Evolutionary conservation across 1,140 invertebrate species (phyloP).

Genomic region (Metaphire vulgaris): DNA sequence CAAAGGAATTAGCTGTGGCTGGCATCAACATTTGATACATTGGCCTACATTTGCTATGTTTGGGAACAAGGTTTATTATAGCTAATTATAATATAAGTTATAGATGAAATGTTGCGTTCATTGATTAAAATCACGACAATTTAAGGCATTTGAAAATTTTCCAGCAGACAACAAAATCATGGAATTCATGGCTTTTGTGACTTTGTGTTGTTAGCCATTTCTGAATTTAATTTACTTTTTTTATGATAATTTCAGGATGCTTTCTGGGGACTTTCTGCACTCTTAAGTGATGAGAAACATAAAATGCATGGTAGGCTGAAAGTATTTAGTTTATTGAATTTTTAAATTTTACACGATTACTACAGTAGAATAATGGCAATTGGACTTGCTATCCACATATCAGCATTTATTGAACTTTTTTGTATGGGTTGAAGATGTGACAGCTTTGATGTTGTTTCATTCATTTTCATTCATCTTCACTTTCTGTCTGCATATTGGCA

Average conservation of each 20-base stretch:
- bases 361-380: not conserved
- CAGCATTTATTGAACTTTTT: not conserved
- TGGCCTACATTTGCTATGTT: too few species aligned
- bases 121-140: not conserved
- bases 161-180: too few species aligned
- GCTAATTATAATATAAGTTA: not conserved
- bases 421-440: not conserved
- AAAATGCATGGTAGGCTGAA: slow-evolving; percentile 80
- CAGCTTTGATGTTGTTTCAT: not conserved
- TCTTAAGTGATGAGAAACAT: slow-evolving; percentile 86
- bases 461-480: not conserved
- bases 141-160: not conserved
- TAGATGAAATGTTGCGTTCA: not conserved
- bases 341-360: slow-evolving; percentile 8
- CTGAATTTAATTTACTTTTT: not conserved
- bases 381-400: not conserved
- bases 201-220: not conserved
- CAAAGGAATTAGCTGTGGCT: too few species aligned
- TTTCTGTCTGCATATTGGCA: not conserved
- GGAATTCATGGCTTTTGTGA: slow-evolving; percentile 4
- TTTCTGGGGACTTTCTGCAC: slow-evolving; percentile 90
- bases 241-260: slow-evolving; percentile 61
- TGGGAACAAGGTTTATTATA: not conserved
- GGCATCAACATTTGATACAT: too few species aligned
- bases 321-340: not conserved